These are phyloP conservation scores for Phasianus colchicus DNA, from an alignment of 2,113 vertebrate genomes.

Conservation along the genomic window DNA sequence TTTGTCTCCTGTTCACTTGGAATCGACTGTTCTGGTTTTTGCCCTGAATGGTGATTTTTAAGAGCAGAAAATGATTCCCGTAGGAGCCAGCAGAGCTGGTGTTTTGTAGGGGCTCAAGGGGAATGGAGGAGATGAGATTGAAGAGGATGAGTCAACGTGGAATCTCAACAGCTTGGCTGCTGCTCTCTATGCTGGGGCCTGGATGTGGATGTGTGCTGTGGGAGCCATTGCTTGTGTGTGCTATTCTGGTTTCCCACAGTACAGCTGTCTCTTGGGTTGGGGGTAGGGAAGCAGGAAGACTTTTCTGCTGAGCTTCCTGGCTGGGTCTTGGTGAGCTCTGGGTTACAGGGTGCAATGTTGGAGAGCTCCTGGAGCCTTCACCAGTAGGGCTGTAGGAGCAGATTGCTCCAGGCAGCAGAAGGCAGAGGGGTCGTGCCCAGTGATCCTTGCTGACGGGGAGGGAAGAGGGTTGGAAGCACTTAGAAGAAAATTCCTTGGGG, in stretches of 20 bases:
- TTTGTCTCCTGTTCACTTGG: neutral
- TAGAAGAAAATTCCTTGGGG: accelerated
- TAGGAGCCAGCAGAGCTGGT: accelerated
- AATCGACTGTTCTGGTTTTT: accelerated
- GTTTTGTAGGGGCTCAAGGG: neutral
- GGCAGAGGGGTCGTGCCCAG: accelerated
- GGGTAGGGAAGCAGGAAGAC: accelerated
- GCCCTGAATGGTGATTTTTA: accelerated
- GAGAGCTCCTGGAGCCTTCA: neutral
- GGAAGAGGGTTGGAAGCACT: neutral
- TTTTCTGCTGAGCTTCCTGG: no score
- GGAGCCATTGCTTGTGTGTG: accelerated
- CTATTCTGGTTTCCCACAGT: no score
- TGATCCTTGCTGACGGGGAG: accelerated
- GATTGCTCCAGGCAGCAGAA: neutral
- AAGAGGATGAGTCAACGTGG: accelerated
- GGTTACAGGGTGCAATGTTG: neutral
- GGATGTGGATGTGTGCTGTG: accelerated
- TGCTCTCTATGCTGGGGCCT: accelerated
- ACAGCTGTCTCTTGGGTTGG: neutral
- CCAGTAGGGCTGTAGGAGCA: accelerated
- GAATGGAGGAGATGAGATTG: neutral
- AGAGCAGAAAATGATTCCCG: neutral
- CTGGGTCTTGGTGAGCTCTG: accelerated
- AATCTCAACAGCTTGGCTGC: accelerated